phyloP scores from a whole-genome alignment of 2,113 vertebrate genomes.

The Bettongia penicillata region DNA sequence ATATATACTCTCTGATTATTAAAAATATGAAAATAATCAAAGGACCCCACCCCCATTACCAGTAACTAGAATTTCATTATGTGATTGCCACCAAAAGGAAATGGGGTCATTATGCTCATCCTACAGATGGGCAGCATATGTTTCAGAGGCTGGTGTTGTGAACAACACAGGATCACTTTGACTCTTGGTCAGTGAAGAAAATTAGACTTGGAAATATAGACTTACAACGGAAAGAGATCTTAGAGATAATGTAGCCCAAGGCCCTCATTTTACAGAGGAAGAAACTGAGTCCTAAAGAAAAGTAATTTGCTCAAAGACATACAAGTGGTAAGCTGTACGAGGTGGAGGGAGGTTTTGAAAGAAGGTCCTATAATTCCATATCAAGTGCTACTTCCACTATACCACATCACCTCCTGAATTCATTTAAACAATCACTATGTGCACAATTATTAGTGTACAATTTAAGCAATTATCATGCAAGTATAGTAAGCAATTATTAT shows the following conservation, averaged over 20 bases:
- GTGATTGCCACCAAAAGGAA: not conserved
- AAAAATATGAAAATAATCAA: not conserved
- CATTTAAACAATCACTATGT: not conserved
- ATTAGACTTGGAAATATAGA: not conserved
- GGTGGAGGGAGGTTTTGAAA: not conserved
- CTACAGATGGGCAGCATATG: not conserved
- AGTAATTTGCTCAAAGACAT: not conserved
- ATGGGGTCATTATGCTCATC: not conserved
- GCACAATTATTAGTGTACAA: not conserved
- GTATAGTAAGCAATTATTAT: too few species aligned
- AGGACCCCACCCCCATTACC: not conserved
- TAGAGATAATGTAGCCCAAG: not conserved
- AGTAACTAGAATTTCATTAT: not conserved
- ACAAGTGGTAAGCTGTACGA: not conserved
- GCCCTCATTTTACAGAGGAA: not conserved
- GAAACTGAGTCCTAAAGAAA: not conserved
- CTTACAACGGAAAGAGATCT: not conserved
- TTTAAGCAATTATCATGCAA: too few species aligned
- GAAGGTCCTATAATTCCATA: not conserved
- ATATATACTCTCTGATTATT: not conserved
- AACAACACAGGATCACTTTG: not conserved
- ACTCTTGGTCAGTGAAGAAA: not conserved
- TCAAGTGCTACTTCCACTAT: not conserved
- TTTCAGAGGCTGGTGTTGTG: not conserved
- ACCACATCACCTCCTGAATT: not conserved